phyloP scores from a whole-genome alignment of 1,140 invertebrate genomes.

The Monochamus saltuarius region DNA sequence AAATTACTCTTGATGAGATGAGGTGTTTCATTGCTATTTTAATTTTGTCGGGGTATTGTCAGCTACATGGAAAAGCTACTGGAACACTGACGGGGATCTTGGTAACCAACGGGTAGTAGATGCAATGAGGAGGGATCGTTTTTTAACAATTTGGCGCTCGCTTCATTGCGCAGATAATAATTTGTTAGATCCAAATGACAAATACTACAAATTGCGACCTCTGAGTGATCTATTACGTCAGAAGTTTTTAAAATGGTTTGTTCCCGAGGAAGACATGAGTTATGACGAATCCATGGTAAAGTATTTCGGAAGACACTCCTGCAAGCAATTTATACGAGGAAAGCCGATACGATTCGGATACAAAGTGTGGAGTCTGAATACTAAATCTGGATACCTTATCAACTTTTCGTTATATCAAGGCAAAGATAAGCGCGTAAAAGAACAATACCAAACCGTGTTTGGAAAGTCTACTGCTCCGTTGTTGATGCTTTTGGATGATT shows the following conservation, averaged over 20 bases:
- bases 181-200: neutral
- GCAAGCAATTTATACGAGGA: constrained; percentile 17
- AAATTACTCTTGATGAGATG: neutral
- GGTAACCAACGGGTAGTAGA: neutral
- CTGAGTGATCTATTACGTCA: neutral
- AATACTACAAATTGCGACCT: neutral
- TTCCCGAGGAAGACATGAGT: neutral
- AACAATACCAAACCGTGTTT: constrained; percentile 17
- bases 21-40: neutral
- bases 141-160: neutral
- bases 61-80: neutral
- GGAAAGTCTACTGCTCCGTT: constrained; percentile 11
- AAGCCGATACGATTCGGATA: constrained; percentile 21
- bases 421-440: constrained; percentile 12
- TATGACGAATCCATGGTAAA: constrained; percentile 21
- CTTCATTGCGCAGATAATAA: neutral
- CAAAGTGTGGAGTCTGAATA: constrained; percentile 19
- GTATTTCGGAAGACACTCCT: constrained; percentile 17
- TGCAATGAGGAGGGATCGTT: neutral
- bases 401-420: constrained; percentile 21
- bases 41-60: neutral
- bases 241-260: neutral
- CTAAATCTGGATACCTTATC: constrained; percentile 12
- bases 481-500: constrained; percentile 21
- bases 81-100: neutral